A percentile compares a stretch with the other conserved stretches of the same genome.
phyloP scores from a whole-genome alignment of 2,888 invertebrate species.

The Pheosia tremula region DNA sequence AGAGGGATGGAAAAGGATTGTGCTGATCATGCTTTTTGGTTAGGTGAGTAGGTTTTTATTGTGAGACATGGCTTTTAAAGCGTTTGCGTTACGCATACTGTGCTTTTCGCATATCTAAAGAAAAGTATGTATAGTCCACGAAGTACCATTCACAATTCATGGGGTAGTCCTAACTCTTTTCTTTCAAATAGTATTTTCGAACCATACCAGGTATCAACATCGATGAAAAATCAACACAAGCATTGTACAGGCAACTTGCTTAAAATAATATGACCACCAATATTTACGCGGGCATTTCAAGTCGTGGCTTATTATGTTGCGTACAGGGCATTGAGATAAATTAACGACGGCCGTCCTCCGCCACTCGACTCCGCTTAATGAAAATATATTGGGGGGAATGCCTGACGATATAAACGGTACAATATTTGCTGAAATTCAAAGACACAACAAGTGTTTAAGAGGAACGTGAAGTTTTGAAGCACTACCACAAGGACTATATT shows the following conservation, averaged over 20 bases:
- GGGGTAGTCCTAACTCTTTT: too few relatives aligned
- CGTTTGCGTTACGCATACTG: too few relatives aligned
- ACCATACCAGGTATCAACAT: too few relatives aligned
- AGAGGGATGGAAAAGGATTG: too few relatives aligned
- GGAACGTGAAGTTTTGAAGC: not conserved
- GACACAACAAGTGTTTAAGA: not conserved
- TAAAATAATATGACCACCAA: constrained; percentile 20
- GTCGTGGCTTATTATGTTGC: constrained; percentile 64
- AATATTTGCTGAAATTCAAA: not conserved
- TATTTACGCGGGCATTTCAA: constrained; percentile 34
- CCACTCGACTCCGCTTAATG: constrained; percentile 54
- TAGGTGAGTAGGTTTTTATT: too few relatives aligned
- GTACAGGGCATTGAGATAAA: constrained; percentile 63
- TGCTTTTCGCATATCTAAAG: too few relatives aligned
- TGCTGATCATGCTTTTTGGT: too few relatives aligned
- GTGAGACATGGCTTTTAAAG: too few relatives aligned
- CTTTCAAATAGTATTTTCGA: too few relatives aligned
- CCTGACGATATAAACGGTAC: constrained; percentile 5
- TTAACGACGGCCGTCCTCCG: constrained; percentile 49
- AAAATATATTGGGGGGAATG: constrained; percentile 57
- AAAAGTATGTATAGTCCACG: too few relatives aligned
- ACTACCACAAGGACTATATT: too few relatives aligned
- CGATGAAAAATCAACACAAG: not conserved
- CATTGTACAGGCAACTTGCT: constrained; percentile 15
- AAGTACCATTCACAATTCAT: too few relatives aligned